These are phyloP conservation scores for Misgurnus mizolepis DNA, from an alignment of 2,113 vertebrate genomes.

Conservation along the genomic window DNA sequence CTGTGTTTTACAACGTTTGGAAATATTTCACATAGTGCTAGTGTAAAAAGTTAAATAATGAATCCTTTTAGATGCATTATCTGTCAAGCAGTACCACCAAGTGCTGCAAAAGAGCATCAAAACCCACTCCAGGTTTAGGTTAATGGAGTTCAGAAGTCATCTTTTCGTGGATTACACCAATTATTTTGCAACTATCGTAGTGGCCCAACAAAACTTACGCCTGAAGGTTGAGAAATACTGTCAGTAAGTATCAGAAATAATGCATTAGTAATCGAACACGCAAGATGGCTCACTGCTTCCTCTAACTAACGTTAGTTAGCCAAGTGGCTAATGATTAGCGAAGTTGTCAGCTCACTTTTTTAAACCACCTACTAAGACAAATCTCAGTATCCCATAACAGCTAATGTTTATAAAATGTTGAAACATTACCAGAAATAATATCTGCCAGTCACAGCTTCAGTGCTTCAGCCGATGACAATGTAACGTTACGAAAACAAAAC, in stretches of 20 bases:
- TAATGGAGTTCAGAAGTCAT: no score
- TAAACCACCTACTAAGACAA: not conserved
- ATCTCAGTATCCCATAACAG: not conserved
- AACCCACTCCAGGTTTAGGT: no score
- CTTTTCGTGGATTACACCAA: no score
- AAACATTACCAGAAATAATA: not conserved
- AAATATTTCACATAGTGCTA: no score
- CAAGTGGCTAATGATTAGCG: slow-evolving; percentile 13
- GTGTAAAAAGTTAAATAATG: not conserved
- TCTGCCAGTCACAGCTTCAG: no score
- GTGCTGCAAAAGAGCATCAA: not conserved
- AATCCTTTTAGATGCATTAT: not conserved
- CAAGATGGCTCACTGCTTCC: slow-evolving; percentile 27
- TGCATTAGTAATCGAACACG: not conserved
- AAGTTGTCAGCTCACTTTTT: slow-evolving; percentile 10
- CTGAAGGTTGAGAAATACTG: not conserved
- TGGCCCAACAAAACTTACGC: not conserved
- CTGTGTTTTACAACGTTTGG: no score
- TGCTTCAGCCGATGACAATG: no score
- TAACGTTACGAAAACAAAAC: not conserved
- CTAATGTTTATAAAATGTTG: not conserved
- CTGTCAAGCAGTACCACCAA: not conserved
- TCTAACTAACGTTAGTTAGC: not conserved
- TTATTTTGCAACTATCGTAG: no score
- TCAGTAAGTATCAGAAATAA: not conserved